phyloP scores from a whole-genome alignment of 1,140 invertebrate species.

The Choristoneura fumiferana region DNA sequence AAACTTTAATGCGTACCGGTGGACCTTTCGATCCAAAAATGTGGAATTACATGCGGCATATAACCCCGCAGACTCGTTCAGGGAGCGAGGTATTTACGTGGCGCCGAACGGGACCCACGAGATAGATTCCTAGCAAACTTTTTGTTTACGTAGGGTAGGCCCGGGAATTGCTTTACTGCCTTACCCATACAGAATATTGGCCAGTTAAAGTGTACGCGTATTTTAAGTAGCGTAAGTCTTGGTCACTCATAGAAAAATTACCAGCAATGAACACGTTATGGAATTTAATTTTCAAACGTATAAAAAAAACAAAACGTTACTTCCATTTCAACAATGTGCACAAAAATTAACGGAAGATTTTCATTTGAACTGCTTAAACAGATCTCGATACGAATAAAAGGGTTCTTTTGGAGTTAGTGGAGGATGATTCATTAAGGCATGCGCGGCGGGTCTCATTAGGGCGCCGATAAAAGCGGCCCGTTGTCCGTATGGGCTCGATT shows the following conservation, averaged over 20 bases:
- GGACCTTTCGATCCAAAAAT: constrained; percentile 57
- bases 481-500: constrained; percentile 63
- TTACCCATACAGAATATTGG: not conserved
- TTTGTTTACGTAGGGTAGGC: constrained; percentile 36
- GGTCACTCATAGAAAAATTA: not conserved
- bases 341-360: no score
- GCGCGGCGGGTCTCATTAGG: constrained; percentile 60
- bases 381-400: constrained; percentile 3
- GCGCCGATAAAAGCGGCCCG: constrained; percentile 60
- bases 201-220: constrained; percentile 1
- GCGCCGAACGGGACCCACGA: constrained; percentile 29
- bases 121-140: constrained; percentile 51
- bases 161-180: constrained; percentile 17
- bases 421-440: constrained; percentile 49
- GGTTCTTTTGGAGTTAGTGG: not conserved
- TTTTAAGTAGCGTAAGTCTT: constrained; percentile 4
- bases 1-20: constrained; percentile 67
- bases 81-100: constrained; percentile 58
- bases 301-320: no score
- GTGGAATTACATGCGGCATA: constrained; percentile 64
- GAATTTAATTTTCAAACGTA: no score
- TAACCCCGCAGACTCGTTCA: constrained; percentile 50
- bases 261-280: no score
- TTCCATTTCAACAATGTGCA: no score
- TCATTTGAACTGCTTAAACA: not conserved